phyloP scores from a whole-genome alignment of 2,797 vertebrate genomes.

The Darevskia nairensis region DNA sequence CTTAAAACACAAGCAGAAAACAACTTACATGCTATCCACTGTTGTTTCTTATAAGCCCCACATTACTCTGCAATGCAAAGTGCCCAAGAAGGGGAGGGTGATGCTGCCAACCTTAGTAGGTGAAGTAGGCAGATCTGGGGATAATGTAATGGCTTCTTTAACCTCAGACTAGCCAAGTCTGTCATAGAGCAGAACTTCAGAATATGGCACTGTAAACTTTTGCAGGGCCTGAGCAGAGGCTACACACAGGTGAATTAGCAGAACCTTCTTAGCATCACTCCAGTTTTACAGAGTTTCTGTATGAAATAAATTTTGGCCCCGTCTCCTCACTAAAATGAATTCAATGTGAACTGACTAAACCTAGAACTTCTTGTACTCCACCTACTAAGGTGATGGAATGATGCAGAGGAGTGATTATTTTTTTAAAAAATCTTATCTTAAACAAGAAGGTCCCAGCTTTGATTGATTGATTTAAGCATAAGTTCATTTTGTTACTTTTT shows the following conservation, averaged over 20 bases:
- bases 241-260: background rate
- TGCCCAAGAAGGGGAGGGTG: background rate
- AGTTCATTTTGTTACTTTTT: constrained; percentile 64
- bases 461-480: constrained; percentile 49
- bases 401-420: background rate
- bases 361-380: background rate
- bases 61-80: background rate
- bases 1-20: background rate
- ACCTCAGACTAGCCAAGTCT: background rate
- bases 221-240: background rate
- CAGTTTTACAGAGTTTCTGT: constrained; percentile 67
- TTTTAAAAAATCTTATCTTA: constrained; percentile 58
- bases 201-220: background rate
- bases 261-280: background rate
- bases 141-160: background rate
- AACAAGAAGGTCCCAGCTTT: constrained; percentile 67
- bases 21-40: background rate
- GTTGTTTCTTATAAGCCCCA: background rate
- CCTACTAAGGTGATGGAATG: too few relatives aligned
- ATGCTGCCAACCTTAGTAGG: background rate
- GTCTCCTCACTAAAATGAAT: constrained; percentile 50
- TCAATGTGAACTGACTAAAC: constrained; percentile 19
- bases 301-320: constrained; percentile 61
- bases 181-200: background rate
- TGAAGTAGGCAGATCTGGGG: background rate